Percentiles rank a stretch among this genome's conserved stretches.
Conservation (phyloP, 2,797 vertebrate species). For the Gallirallus australis region DNA sequence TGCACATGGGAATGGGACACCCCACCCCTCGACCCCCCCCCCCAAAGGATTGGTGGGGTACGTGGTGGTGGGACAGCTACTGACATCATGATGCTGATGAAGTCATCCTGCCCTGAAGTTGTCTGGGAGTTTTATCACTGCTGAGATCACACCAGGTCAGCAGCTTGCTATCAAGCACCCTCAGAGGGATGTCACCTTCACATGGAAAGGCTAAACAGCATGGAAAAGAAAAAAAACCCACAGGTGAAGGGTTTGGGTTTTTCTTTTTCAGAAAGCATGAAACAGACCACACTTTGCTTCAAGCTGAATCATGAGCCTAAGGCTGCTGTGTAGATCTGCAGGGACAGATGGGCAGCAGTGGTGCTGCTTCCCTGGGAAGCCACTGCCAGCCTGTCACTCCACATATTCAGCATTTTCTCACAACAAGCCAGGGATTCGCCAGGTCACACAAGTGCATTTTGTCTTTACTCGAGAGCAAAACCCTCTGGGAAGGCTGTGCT, state of each 20-base stretch:
- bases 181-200: neutral
- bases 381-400: neutral
- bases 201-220: neutral
- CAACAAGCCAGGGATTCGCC: neutral
- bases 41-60: fast-evolving
- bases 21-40: neutral
- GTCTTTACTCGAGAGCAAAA: neutral
- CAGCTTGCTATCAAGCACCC: neutral
- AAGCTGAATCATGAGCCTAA: neutral
- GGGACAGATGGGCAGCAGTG: neutral
- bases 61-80: neutral
- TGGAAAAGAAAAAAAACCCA: neutral
- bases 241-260: neutral
- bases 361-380: conserved; percentile 14
- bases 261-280: neutral
- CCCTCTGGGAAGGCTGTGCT: neutral
- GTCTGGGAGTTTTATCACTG: neutral
- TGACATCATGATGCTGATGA: neutral
- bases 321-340: neutral
- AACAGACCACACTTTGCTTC: neutral
- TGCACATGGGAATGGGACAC: neutral
- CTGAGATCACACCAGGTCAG: neutral
- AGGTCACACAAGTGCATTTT: neutral
- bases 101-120: neutral
- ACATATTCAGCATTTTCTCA: conserved; percentile 1